Evolutionary conservation across 2,888 invertebrate genomes (phyloP).

Genomic region (Minunthozetes semirufus): DNA sequence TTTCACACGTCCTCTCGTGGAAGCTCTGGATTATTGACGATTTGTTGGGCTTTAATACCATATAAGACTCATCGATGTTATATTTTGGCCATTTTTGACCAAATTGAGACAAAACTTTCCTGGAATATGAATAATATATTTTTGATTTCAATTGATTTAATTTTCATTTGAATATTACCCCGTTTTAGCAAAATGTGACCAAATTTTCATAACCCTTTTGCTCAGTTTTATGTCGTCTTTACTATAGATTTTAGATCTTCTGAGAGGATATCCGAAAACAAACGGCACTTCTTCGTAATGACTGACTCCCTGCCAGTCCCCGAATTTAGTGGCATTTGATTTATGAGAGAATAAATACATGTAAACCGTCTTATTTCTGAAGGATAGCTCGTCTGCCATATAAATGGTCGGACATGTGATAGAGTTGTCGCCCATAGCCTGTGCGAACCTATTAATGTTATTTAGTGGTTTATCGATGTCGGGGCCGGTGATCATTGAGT

Average conservation of each 20-base stretch:
- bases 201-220: conserved; percentile 18
- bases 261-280: background rate
- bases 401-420: conserved; percentile 1
- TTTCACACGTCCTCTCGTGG: conserved; percentile 17
- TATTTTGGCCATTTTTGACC: background rate
- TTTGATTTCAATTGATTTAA: background rate
- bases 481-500: background rate
- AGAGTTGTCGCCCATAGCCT: conserved; percentile 5
- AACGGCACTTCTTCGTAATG: conserved; percentile 8
- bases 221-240: background rate
- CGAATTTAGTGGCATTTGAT: background rate
- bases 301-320: background rate
- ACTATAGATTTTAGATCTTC: background rate
- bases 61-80: background rate
- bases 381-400: conserved; percentile 2
- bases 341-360: background rate
- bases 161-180: background rate
- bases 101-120: background rate
- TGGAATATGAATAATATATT: background rate
- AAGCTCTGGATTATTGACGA: background rate
- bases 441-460: background rate
- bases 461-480: background rate
- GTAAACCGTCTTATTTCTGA: conserved; percentile 14
- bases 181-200: conserved; percentile 32
- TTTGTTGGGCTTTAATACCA: conserved; percentile 1